Evolutionary conservation across 2,888 invertebrate genomes (phyloP), one percentile per base, ranked within the genome.

Genomic region (Tetanocera ferruginea): DNA sequence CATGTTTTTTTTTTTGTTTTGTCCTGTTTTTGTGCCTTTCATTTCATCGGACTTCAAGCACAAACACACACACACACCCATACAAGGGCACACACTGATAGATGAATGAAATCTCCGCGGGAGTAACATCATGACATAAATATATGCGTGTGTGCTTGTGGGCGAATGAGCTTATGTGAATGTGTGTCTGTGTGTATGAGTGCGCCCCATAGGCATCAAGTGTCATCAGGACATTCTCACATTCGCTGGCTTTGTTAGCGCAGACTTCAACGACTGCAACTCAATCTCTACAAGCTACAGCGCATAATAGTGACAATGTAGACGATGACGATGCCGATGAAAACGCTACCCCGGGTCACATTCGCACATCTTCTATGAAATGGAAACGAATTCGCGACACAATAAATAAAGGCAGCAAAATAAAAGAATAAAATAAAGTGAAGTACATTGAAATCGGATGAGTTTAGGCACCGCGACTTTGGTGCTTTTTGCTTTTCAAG

Each of bases 151-250:
- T 43, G 43, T 43, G 43, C 14, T 43, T 11, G 43, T 11, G 43
- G 43, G 14, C 43, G 43, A 3, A 43, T 43, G 11, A 43, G 43
- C 43, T 43, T 43, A 43, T 43, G 43, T 43, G 43, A 1, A 14
- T 43, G 43, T 37, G 37, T 37, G 8, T 9, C 14, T 28, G 25
- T 60, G 19, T 23, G n/a, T 4, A 23, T n/a, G 28, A 25, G 60
- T 60, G 60, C 60, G 60, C 14, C 25, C 60, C 28, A 28, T 28
- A 60, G 28, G 60, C 60, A 60, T 60, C 60, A 60, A 60, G 60
- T 60, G 60, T 60, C 60, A 60, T 25, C 28, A 60, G 60, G 25
- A 28, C 60, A 28, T 25, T 28, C 19, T 25, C 60, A 60, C 23
- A 28, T 60, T 60, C 28, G 28, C 25, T 60, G 25, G 5, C 14